Evolutionary conservation across 2,888 invertebrate species (phyloP), one percentile per base, ranked within the genome.

Genomic region (Phania funesta): DNA sequence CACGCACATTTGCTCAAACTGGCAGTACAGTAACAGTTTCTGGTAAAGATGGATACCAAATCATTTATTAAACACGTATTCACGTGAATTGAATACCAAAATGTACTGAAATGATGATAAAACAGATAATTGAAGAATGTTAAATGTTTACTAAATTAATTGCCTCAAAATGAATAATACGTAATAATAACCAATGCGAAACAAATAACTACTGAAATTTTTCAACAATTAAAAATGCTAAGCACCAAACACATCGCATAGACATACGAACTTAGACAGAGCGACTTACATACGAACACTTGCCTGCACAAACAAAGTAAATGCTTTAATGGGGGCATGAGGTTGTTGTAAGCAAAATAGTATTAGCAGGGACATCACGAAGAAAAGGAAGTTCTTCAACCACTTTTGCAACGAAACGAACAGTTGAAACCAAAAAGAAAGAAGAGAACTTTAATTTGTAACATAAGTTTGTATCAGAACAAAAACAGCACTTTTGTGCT

Each of bases 361-460:
- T 60, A 35, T 65, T 50, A 50, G 35, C 41, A 18, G n/a, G 48
- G 50, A 71, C 56, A 74, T 32, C 22, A 56, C 16, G 64, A 65
- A 58, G 56, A 46, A 35, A 54, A 56, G 38, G 29, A 48, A 58
- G 46, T 67, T 58, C 58, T 48, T 67, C 35, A 38, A 67, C 58
- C 48, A 76, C 32, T 67, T 67, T 70, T 26, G 50, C 46, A 68
- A 54, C 24, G 62, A 62, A 38, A 35, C 22, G n/a, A n/a, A n/a
- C n/a, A n/a, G n/a, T n/a, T n/a, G n/a, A n/a, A n/a, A n/a, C n/a
- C n/a, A n/a, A n/a, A n/a, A n/a, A n/a, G n/a, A n/a, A n/a, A n/a
- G n/a, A n/a, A n/a, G n/a, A n/a, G n/a, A n/a, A n/a, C n/a, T 35
- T 58, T 58, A 75, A 52, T 71, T 60, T 76, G 44, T 67, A n/a